Base-by-base conservation (phyloP, 1,140 invertebrate genomes). In the Bursaphelenchus mucronatus region DNA sequence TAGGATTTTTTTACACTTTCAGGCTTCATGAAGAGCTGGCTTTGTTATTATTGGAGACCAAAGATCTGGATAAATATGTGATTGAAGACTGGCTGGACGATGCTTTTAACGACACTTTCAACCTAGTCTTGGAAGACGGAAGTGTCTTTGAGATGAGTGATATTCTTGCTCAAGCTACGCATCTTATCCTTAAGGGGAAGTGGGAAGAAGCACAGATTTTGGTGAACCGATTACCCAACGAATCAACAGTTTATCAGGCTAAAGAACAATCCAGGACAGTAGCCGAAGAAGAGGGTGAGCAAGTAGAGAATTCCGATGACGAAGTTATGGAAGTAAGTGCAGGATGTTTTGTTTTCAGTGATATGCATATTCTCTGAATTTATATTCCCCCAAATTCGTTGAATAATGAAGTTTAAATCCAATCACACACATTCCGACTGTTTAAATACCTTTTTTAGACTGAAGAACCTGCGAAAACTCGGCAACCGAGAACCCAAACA, bases 81-180 rank as follows among this genome's bases (percentile, higher is more conserved):
- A 15, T 64, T 53, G 63, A 43, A 39, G 67, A 69, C 5, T 69
- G 67, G 67, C 15, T 69, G 9, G 68, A 71, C 17, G 44, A 64
- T 15, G 46, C 53, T n/a, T 58, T 69, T 10, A 21, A 66, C 44
- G 43, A 69, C 3, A 62, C 49, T 9, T 69, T 69, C 51, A 61
- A 71, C n/a, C 50, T 69, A 4, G 10, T 71, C n/a, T 15, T 70
- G 17, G 67, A 69, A 68, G 67, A 69, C 41, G 63, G 47, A 11
- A 71, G 69, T 15, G 44, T 44, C 13, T 10, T 3, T 17, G 58
- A 17, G 39, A 49, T 66, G 17, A 15, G 53, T 8, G 9, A 66
- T 17, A 11, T 56, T 21, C 39, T 66, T 19, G 17, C 53, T 21
- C 11, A 53, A n/a, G 40, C 44, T 47, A 11, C 40, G 13, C n/a